Evolutionary conservation across 2,888 invertebrate genomes (phyloP).

Genomic region (Acrobeloides nanus): DNA sequence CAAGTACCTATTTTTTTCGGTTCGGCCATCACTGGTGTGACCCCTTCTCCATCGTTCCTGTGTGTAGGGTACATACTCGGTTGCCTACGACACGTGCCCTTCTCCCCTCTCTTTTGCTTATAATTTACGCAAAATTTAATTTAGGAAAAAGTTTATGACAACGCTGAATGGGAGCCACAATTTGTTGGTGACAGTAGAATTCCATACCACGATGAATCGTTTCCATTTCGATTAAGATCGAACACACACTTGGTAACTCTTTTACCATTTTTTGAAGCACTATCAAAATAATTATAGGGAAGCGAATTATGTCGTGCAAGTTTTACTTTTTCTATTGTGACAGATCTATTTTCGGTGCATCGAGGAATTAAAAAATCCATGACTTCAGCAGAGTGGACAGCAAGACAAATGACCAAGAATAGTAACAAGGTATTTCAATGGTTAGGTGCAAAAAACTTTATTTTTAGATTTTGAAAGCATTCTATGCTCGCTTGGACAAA

Average conservation of each 20-base stretch:
- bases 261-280: too few species aligned
- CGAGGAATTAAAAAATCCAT: constrained; percentile 12
- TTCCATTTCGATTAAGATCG: constrained; percentile 14
- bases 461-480: constrained; percentile 11
- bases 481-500: constrained; percentile 7
- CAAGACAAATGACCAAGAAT: constrained; percentile 1
- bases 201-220: constrained; percentile 18
- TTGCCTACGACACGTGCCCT: too few species aligned
- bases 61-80: too few species aligned
- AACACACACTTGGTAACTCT: constrained; percentile 20
- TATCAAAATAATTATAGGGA: neutral
- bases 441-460: neutral
- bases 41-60: too few species aligned
- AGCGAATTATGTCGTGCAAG: constrained; percentile 12
- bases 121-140: too few species aligned
- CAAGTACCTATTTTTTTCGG: too few species aligned
- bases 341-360: constrained; percentile 18
- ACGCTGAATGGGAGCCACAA: constrained; percentile 18
- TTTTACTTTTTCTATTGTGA: constrained; percentile 15
- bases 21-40: too few species aligned
- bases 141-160: constrained; percentile 8
- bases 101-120: too few species aligned
- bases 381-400: constrained; percentile 2
- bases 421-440: constrained; percentile 1
- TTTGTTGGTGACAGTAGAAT: constrained; percentile 12